Percentiles rank a stretch among this genome's conserved stretches.
phyloP scores from a whole-genome alignment of 2,888 invertebrate species.

The Trilocha varians region DNA sequence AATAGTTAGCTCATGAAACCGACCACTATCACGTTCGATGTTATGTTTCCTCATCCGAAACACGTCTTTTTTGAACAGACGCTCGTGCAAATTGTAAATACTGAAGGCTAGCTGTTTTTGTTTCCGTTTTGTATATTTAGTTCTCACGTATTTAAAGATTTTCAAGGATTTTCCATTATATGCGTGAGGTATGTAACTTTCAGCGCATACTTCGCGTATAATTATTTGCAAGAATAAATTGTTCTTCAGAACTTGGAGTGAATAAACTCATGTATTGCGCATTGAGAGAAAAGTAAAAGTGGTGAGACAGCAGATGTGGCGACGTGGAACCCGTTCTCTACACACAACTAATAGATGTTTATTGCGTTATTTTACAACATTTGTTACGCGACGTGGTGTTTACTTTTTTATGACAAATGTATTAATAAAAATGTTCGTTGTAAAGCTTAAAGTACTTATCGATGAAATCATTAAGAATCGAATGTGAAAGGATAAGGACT shows the following conservation, averaged over 20 bases:
- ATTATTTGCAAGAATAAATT: not conserved
- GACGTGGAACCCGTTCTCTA: conserved; percentile 22
- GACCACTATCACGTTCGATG: conserved; percentile 32
- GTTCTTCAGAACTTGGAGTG: not conserved
- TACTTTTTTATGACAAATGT: too few species aligned
- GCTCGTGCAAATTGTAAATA: not conserved
- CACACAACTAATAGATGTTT: not conserved
- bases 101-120: not conserved
- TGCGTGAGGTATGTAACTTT: not conserved
- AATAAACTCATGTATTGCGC: conserved; percentile 20
- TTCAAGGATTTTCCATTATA: not conserved
- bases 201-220: not conserved
- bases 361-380: not conserved
- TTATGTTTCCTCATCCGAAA: conserved; percentile 25
- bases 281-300: conserved; percentile 66
- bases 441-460: too few species aligned
- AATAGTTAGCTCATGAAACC: conserved; percentile 38
- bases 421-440: too few species aligned
- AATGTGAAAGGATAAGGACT: conserved; percentile 41
- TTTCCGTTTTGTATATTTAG: not conserved
- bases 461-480: conserved; percentile 63
- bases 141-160: not conserved
- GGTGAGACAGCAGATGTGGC: conserved; percentile 38
- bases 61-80: conserved; percentile 20
- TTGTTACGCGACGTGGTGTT: not conserved